These are phyloP conservation scores for Oophaga sylvatica DNA, from an alignment of 2,797 vertebrate species.

Conservation along the genomic window DNA sequence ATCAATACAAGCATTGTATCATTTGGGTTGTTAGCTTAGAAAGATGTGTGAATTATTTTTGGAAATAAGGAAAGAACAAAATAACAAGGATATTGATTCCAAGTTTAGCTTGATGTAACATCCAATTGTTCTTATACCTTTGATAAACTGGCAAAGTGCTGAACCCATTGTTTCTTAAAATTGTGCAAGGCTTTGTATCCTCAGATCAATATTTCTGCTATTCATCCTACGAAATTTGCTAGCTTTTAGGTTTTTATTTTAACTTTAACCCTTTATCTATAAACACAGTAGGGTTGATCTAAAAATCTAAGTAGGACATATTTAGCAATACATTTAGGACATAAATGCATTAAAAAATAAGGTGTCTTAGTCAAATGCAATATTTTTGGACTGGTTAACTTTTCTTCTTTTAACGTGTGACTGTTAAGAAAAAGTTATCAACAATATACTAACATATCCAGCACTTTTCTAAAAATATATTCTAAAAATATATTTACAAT, in stretches of 20 bases:
- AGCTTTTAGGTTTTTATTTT: slow-evolving; percentile 22
- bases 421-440: background rate
- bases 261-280: background rate
- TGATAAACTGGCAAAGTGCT: slow-evolving; percentile 39
- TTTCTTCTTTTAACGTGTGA: background rate
- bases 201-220: slow-evolving; percentile 50
- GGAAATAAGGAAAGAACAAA: slow-evolving; percentile 42
- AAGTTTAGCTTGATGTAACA: slow-evolving; percentile 47
- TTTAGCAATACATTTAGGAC: background rate
- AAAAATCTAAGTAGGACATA: background rate
- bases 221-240: slow-evolving; percentile 37
- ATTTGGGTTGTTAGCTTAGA: slow-evolving; percentile 12
- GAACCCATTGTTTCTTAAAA: slow-evolving; percentile 34
- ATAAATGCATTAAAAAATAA: background rate
- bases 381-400: background rate
- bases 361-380: too few relatives aligned
- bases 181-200: slow-evolving; percentile 38
- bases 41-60: slow-evolving; percentile 42
- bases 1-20: slow-evolving; percentile 24
- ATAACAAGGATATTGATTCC: slow-evolving; percentile 62
- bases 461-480: background rate
- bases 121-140: slow-evolving; percentile 30
- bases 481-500: background rate
- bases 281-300: background rate
- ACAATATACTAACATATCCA: background rate